These are phyloP conservation scores for Umimayanthus kanabou DNA, from an alignment of 92 coral and sea anemone species.

Conservation along the genomic window DNA sequence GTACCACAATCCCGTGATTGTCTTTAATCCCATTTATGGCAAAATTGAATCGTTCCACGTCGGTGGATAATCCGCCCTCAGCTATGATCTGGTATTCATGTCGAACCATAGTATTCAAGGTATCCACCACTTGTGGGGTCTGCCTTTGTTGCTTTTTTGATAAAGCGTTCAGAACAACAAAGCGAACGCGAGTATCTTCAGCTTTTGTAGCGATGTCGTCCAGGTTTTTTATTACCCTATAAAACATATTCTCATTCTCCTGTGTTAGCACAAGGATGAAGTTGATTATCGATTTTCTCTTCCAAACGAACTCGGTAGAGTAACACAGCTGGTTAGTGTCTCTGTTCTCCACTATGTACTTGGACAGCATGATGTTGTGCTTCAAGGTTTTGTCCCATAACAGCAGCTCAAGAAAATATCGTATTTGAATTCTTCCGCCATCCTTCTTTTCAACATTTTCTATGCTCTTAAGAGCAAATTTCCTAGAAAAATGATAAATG, in stretches of 20 bases:
- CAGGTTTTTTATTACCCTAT: slow-evolving; percentile 10
- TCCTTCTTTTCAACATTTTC: slow-evolving; percentile 17
- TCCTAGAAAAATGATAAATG: not conserved
- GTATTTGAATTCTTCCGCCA: not conserved
- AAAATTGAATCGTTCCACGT: slow-evolving; percentile 7
- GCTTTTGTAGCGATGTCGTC: slow-evolving; percentile 7
- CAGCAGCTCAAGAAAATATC: slow-evolving; percentile 19
- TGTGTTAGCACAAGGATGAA: slow-evolving; percentile 17
- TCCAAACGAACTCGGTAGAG: slow-evolving; percentile 24
- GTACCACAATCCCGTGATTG: slow-evolving; percentile 5
- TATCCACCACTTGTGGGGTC: not conserved
- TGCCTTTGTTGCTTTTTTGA: not conserved
- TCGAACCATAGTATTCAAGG: not conserved
- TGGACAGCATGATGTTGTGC: not conserved
- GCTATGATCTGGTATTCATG: slow-evolving; percentile 6
- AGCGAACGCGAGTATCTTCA: slow-evolving; percentile 11
- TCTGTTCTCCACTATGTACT: slow-evolving; percentile 12
- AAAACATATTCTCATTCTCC: slow-evolving; percentile 12
- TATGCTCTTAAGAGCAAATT: slow-evolving; percentile 6
- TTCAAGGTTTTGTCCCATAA: slow-evolving; percentile 3
- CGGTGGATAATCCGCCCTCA: not conserved
- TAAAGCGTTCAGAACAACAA: slow-evolving; percentile 14
- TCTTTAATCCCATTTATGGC: not conserved
- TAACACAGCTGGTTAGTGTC: not conserved
- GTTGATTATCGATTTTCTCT: slow-evolving; percentile 15